phyloP scores from a whole-genome alignment of 2,797 vertebrate genomes.

The Dromococcyx pavoninus region DNA sequence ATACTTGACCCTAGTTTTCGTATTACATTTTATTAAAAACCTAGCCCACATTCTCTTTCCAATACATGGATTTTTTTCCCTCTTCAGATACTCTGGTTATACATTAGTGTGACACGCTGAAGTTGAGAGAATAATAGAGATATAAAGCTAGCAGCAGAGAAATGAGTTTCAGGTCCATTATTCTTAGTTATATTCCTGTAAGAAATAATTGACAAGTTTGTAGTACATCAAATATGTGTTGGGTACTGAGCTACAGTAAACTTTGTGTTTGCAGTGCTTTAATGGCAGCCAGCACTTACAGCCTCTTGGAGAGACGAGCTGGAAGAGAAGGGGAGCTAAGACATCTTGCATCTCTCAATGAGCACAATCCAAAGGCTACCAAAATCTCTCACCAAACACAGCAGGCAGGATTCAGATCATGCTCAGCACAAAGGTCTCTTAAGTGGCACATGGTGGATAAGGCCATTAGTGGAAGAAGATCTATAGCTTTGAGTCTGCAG shows the following conservation, averaged over 20 bases:
- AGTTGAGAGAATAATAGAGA: background rate
- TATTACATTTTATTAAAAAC: background rate
- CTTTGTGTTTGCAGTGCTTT: background rate
- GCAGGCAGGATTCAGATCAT: background rate
- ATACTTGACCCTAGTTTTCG: background rate
- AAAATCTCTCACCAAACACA: background rate
- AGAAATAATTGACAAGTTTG: background rate
- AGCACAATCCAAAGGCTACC: background rate
- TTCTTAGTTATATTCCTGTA: background rate
- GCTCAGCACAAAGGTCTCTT: background rate
- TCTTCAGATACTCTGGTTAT: background rate
- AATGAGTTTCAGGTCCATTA: background rate
- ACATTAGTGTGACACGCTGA: background rate
- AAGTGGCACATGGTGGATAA: accelerated
- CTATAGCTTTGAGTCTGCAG: background rate
- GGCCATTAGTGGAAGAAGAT: background rate
- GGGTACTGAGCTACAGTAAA: background rate
- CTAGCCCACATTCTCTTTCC: background rate
- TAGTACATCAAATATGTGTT: background rate
- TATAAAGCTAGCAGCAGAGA: background rate
- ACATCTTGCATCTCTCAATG: background rate
- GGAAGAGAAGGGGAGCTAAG: background rate
- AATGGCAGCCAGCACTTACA: background rate
- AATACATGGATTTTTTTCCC: background rate
- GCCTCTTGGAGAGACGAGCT: background rate